phyloP scores from a whole-genome alignment of 2,113 vertebrate species.

The Neolamprologus sp. region DNA sequence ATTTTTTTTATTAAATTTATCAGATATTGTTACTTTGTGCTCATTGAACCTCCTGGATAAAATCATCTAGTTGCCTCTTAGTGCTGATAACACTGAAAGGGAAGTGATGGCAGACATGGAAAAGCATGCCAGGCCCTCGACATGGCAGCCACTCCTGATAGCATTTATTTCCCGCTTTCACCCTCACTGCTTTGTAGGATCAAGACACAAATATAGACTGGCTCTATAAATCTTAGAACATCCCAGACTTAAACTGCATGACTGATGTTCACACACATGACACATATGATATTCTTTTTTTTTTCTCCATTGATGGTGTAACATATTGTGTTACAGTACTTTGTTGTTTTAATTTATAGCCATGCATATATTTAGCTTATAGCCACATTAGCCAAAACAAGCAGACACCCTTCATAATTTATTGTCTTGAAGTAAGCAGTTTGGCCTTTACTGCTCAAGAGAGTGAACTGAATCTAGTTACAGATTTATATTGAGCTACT shows the following conservation, averaged over 20 bases:
- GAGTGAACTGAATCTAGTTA: not conserved
- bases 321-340: not conserved
- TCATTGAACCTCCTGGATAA: not conserved
- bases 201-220: slow-evolving; percentile 29
- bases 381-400: accelerated
- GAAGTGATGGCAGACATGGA: slow-evolving; percentile 48
- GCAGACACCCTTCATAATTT: not conserved
- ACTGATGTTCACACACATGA: not conserved
- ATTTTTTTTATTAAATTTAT: not conserved
- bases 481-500: not conserved
- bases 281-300: accelerated
- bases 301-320: accelerated
- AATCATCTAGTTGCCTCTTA: slow-evolving; percentile 9
- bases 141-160: slow-evolving; percentile 43
- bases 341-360: not conserved
- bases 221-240: not conserved
- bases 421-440: not conserved
- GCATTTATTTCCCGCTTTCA: slow-evolving; percentile 26
- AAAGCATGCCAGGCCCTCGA: slow-evolving; percentile 1
- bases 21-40: not conserved
- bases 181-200: slow-evolving; percentile 1
- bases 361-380: not conserved
- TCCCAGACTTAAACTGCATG: accelerated
- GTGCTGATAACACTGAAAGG: slow-evolving; percentile 1
- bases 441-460: not conserved